These are phyloP conservation scores for Urocolius indicus DNA, from an alignment of 2,113 vertebrate genomes.

Conservation along the genomic window DNA sequence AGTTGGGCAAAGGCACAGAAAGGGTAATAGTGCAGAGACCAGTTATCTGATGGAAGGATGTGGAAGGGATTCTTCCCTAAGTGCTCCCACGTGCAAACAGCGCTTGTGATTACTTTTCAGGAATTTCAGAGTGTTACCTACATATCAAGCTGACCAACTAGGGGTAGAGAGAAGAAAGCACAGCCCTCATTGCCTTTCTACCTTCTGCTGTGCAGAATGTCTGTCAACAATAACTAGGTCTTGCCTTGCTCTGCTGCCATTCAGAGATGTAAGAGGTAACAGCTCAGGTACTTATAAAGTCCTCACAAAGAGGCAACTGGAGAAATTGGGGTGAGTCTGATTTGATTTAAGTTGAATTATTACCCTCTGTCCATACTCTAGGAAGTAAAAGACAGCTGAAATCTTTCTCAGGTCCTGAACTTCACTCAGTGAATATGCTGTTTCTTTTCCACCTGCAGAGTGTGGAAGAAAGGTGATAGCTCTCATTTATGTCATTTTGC, in stretches of 20 bases:
- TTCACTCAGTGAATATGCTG: not conserved
- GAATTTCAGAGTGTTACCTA: not conserved
- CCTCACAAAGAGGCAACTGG: not conserved
- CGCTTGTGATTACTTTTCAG: not conserved
- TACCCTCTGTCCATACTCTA: not conserved
- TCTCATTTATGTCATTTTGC: not conserved
- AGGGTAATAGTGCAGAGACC: not conserved
- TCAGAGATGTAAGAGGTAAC: not conserved
- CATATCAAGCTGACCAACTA: not conserved
- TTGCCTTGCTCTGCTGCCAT: not conserved
- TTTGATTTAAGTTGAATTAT: not conserved
- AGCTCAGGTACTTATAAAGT: not conserved
- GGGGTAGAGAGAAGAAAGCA: not conserved
- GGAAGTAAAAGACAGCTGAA: not conserved
- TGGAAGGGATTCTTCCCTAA: not conserved
- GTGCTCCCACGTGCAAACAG: not conserved
- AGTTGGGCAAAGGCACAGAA: not conserved
- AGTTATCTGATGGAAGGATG: not conserved
- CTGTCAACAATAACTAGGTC: fast-evolving
- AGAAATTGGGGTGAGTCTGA: not conserved
- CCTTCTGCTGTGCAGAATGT: not conserved
- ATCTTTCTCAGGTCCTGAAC: not conserved
- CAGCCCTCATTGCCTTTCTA: not conserved
- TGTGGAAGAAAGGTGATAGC: not conserved
- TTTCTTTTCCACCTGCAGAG: not conserved